Conservation (phyloP, 2,888 invertebrate genomes). For the Magallana nippona region DNA sequence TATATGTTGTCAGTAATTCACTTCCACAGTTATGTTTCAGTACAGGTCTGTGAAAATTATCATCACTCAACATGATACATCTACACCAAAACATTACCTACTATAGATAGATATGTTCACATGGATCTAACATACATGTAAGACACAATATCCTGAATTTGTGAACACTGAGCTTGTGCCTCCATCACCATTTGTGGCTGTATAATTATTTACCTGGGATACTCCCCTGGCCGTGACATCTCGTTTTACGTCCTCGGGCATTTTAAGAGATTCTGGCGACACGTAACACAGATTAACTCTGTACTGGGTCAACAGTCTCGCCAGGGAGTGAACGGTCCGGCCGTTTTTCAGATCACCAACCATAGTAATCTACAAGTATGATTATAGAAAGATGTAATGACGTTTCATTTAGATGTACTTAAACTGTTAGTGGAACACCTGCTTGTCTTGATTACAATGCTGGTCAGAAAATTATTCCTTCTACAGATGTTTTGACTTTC, state of each 20-base stretch:
- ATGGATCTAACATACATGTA: too few species aligned
- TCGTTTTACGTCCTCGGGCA: slow-evolving; percentile 92
- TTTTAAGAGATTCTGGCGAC: slow-evolving; percentile 90
- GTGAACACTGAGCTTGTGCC: too few species aligned
- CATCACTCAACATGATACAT: slow-evolving; percentile 5
- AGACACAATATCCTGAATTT: too few species aligned
- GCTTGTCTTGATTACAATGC: not conserved
- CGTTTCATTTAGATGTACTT: not conserved
- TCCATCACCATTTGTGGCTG: not conserved
- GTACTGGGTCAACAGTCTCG: slow-evolving; percentile 94
- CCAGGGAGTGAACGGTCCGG: slow-evolving; percentile 97
- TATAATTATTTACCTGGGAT: slow-evolving; percentile 83
- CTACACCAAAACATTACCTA: too few species aligned
- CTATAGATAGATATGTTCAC: not conserved
- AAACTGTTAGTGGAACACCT: not conserved
- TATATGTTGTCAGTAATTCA: not conserved
- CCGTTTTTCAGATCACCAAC: slow-evolving; percentile 99
- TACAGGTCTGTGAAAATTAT: slow-evolving; percentile 31
- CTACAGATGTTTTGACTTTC: not conserved
- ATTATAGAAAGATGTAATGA: not conserved
- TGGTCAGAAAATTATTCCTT: slow-evolving; percentile 23
- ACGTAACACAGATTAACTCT: slow-evolving; percentile 96
- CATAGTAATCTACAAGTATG: slow-evolving; percentile 88
- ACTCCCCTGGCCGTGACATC: slow-evolving; percentile 90
- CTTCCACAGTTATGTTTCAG: not conserved